phyloP scores from a whole-genome alignment of 2,113 vertebrate species.

The Albula goreensis region DNA sequence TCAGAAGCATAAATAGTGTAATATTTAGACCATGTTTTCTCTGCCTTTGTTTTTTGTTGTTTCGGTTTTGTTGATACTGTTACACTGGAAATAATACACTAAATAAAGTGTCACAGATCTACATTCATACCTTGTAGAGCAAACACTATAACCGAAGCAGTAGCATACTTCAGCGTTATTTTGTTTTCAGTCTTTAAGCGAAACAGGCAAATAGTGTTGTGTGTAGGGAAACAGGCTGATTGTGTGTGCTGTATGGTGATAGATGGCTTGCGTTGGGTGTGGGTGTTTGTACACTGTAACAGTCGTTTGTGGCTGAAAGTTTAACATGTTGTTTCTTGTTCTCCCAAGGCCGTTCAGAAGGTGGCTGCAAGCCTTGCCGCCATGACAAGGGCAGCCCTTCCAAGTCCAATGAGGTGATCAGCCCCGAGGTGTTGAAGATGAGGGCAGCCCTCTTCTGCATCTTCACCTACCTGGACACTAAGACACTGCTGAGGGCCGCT shows the following conservation, averaged over 20 bases:
- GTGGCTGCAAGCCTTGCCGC: conserved; percentile 44
- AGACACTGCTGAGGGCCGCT: conserved; percentile 76
- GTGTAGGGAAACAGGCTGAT: not conserved
- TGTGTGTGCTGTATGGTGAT: not conserved
- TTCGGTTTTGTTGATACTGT: too few relatives aligned
- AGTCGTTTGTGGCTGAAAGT: not conserved
- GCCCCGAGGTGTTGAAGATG: conserved; percentile 79
- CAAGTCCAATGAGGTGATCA: conserved; percentile 74
- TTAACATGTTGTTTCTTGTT: not conserved
- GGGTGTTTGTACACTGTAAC: too few relatives aligned
- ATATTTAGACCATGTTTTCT: not conserved
- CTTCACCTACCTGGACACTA: conserved; percentile 87
- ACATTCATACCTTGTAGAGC: not conserved
- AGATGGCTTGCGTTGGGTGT: too few relatives aligned
- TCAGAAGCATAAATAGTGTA: too few relatives aligned
- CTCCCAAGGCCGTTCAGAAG: conserved; percentile 64
- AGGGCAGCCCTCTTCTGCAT: conserved; percentile 86
- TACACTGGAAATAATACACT: not conserved
- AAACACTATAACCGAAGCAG: not conserved
- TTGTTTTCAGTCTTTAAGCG: not conserved
- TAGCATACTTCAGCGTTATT: not conserved
- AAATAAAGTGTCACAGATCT: too few relatives aligned
- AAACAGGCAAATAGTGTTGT: not conserved
- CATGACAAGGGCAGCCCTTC: conserved; percentile 65
- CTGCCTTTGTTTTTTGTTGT: not conserved